Base-by-base conservation (phyloP, 37 sponge, comb jelly and placozoan species). In the Cliona cf. orientalis region DNA sequence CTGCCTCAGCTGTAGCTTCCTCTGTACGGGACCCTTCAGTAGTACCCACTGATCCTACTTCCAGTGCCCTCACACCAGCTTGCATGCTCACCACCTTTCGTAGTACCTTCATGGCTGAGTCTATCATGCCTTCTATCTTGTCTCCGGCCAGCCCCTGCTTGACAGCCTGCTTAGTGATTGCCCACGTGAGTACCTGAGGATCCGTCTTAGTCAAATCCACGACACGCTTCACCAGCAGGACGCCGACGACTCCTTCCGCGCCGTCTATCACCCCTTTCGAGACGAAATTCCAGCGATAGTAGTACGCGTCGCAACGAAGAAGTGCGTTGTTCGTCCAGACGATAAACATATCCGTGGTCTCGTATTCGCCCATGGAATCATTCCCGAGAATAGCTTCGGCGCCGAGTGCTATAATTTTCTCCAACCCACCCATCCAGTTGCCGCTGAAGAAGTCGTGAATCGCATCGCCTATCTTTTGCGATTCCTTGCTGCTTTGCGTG, bases 281-380 rank as follows among this genome's bases (percentile, higher is more conserved):
- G 53, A 38, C n/a, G 25, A 80, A 80, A 37, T 80, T 80, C 71
- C 71, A 80, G 38, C 71, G 70, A 68, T 69, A 80, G 71, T 46
- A 80, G 40, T 80, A 80, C 2, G 81, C 42, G 60, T 80, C 81
- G 11, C 69, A 80, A 34, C 81, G 58, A 53, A 80, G 58, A 12
- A 80, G 70, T 14, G 81, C 70, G 49, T 80, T 80, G 38, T 46
- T 35, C 1, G 36, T 57, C 81, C 81, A 80, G 9, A 55, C 60
- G 9, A 80, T 80, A 59, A 80, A 49, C 81, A 80, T 80, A 7
- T 43, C 38, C 2, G 35, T 39, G 2, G 36, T 23, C 39, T 80
- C 71, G 69, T 69, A 55, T 46, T 80, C 70, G 23, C 81, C 81
- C 42, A 69, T 49, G 17, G 42, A 17, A 4, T 2, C 39, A 69